Evolutionary conservation across 1,140 invertebrate genomes (phyloP), one percentile per base, ranked within the genome.

Genomic region (Eufriesea mexicana): DNA sequence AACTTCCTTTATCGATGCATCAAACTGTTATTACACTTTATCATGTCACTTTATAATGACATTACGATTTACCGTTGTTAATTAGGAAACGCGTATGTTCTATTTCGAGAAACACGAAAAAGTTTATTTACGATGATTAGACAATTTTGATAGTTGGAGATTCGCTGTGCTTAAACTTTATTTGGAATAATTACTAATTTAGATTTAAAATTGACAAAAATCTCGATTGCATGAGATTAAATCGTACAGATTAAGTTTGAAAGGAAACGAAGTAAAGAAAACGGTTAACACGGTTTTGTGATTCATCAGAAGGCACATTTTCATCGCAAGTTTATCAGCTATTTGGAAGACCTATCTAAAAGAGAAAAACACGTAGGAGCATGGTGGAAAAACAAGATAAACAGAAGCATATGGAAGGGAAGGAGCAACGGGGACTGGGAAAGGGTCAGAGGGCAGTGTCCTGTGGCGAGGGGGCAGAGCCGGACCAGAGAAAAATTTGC

Each of bases 371-470:
- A 45, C 5, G 25, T 23, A 7, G 14, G 45, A 7, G 4, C 8
- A 5, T 16, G 9, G 20, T 25, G 42, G 45, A 51, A 72, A 79
- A 61, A 51, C 9, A 64, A 35, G 35, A 62, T 67, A 42, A 79
- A 64, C 49, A 55, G 25, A 64, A 55, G 49, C 18, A n/a, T 51
- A 47, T 35, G 18, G 23, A 16, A 20, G 62, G 55, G 25, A 23
- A 20, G n/a, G 62, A 47, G 71, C 23, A 35, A 42, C 35, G 25
- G 51, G 55, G 57, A 83, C 62, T 25, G 74, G 35, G 66, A 83
- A 84, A 82, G 89, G 87, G 87, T 91, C 89, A 91, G 79, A 91
- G 89, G 81, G 86, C 87, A 90, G 59, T 86, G 90, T 86, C 84
- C 83, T 79, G 47, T 5, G 51, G 16, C 23, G 62, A 88, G 71